Base-by-base conservation (phyloP, 2,113 vertebrate genomes). In the Caloenas nicobarica region DNA sequence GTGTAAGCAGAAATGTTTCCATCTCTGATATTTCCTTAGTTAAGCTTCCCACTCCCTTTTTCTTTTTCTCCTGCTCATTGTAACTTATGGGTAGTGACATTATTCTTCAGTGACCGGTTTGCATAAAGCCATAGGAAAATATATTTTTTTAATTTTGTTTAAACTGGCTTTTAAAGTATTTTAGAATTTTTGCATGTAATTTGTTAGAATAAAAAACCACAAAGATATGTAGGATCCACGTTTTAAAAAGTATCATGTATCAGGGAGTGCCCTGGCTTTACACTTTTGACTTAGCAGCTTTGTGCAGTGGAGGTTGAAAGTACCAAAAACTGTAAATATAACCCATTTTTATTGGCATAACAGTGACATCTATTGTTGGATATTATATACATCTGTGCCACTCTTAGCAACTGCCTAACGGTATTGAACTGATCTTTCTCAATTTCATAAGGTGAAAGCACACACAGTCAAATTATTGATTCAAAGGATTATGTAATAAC, bases 311-410 rank as follows among this genome's bases (percentile, higher is more conserved):
- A 88, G 91, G 73, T 84, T 95, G 79, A 88, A 97, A 80, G 54
- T 94, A 95, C 90, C 83, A 93, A 95, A 94, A 92, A 88, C 93
- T 79, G 83, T 56, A 95, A 97, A 93, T 95, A 88, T 81, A 96
- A 80, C 68, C 79, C 33, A 77, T 97, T 94, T 97, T 96, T 97
- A 94, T 97, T 95, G 92, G 96, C 91, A 97, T 96, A 97, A 98
- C 71, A 97, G 97, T 97, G 97, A 98, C 97, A 97, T 97, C 97
- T 98, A 96, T 98, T 97, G 97, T 97, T 97, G 82, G 22, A 29
- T 91, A 34, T 88, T 95, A 94, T 94, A 70, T 89, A 91, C 10
- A 93, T 92, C 93, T 88, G 66, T 71, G 72, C 89, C 93, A 86
- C 89, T 56, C 91, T 58, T 73, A 95, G 44, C n/a, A 94, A 53